These are phyloP conservation scores for Lasaia peninsularis DNA, from an alignment of 1,140 invertebrate species.

Conservation along the genomic window DNA sequence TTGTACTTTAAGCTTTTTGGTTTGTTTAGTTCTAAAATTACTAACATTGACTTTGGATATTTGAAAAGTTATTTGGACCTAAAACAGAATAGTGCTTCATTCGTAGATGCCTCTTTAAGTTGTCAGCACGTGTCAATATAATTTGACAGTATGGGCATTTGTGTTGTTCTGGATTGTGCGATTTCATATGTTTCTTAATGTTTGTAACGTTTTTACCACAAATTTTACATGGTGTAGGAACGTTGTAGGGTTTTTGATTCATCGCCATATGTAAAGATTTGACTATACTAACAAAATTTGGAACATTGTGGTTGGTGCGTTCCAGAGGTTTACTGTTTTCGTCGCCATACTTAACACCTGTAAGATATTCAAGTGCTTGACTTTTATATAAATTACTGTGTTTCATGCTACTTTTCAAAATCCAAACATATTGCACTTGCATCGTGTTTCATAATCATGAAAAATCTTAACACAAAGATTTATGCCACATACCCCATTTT, in stretches of 20 bases:
- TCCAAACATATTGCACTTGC: background rate
- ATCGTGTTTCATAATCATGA: background rate
- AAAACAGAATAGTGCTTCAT: conserved; percentile 81
- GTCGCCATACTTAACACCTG: conserved; percentile 69
- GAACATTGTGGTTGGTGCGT: conserved; percentile 48
- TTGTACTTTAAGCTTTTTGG: conserved; percentile 22
- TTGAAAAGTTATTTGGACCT: conserved; percentile 47
- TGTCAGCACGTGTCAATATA: conserved; percentile 83
- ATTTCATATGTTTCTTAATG: conserved; percentile 84
- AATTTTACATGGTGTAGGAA: conserved; percentile 77
- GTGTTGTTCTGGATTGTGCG: conserved; percentile 83
- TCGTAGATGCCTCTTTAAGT: conserved; percentile 83
- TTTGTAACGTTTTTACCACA: conserved; percentile 86
- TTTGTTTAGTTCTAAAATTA: conserved; percentile 19
- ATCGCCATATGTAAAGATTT: conserved; percentile 54
- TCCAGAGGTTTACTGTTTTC: conserved; percentile 63
- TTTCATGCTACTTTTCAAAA: conserved; percentile 7
- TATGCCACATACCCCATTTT: background rate
- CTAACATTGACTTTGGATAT: conserved; percentile 59
- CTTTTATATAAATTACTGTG: background rate
- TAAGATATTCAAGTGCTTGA: conserved; percentile 47
- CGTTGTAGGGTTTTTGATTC: conserved; percentile 45
- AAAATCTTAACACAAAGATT: conserved; percentile 5
- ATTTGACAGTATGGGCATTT: conserved; percentile 83
- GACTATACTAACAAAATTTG: conserved; percentile 58